Evolutionary conservation across 2,113 vertebrate genomes (phyloP), one percentile per base, ranked within the genome.

Genomic region (Pollimyrus isidori): DNA sequence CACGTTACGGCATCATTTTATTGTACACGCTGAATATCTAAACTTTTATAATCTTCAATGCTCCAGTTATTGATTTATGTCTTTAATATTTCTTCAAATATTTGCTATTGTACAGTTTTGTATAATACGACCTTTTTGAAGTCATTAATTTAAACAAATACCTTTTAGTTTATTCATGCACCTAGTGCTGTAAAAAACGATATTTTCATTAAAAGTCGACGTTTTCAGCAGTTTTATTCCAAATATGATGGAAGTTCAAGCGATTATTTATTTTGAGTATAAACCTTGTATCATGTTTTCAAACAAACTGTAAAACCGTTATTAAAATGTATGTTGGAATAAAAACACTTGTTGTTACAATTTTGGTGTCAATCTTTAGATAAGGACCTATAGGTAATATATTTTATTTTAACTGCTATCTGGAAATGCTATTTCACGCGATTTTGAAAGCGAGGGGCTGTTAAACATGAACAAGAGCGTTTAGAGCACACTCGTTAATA

Each of bases 181-280:
- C 97, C 98, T 98, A 97, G 97, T 96, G 96, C 96, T 97, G 97
- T 98, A 97, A 97, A 56, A 52, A 53, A 56, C 93, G 92, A 96
- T 99, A 99, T 98, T 98, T 98, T 98, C 97, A 97, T 96, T 97
- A 98, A 97, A 96, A 97, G 95, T 96, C 96, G 96, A 97, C 97
- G 97, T 97, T 98, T 98, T 97, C 96, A 97, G 97, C 96, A 96
- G 97, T 97, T 98, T 97, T 97, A 98, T 97, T 97, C 97, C 97
- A 98, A 98, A 98, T 97, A 96, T 96, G 87, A 87, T 96, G 96
- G 96, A 96, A 96, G 95, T 96, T 95, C 96, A 95, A 97, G 95
- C 96, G 95, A 97, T 98, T 98, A 98, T 98, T 99, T 99, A 98
- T 99, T 98, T 98, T 98, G 97, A 98, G 94, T 96, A 98, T 97